These are phyloP conservation scores for Cryptomyrus ogoouensis DNA, from an alignment of 2,113 vertebrate species.

Conservation along the genomic window DNA sequence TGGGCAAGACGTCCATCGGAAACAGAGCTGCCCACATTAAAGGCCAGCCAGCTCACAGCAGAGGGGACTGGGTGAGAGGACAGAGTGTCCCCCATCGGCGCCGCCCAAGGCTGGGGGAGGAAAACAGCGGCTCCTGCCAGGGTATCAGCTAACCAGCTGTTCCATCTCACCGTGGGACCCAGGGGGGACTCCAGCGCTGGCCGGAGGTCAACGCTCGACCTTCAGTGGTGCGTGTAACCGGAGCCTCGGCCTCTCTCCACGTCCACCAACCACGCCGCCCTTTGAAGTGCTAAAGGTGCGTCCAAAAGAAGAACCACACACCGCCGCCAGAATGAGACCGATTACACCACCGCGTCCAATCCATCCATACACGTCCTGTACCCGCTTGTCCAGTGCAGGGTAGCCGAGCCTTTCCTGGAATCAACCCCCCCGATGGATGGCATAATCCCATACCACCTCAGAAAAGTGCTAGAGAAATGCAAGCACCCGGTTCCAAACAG, in stretches of 20 bases:
- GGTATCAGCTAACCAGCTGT: neutral
- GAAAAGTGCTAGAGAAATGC: neutral
- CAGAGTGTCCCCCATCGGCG: neutral
- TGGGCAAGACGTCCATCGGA: neutral
- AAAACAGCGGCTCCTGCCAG: neutral
- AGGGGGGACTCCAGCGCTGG: neutral
- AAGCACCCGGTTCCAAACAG: neutral
- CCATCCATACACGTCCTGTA: neutral
- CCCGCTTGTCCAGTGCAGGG: neutral
- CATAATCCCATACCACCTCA: neutral
- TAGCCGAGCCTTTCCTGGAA: neutral
- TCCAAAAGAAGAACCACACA: neutral
- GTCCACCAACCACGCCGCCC: neutral
- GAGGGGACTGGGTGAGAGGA: neutral
- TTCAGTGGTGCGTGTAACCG: neutral
- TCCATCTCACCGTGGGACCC: neutral
- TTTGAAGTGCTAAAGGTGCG: neutral
- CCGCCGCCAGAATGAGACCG: neutral
- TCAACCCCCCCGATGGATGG: neutral
- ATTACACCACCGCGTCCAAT: neutral
- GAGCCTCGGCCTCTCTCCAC: neutral
- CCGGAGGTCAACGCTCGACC: neutral
- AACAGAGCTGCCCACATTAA: neutral
- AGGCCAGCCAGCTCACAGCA: neutral
- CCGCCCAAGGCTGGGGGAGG: neutral